These are phyloP conservation scores for Eriosoma lanigerum DNA, from an alignment of 1,140 invertebrate species.

Conservation along the genomic window DNA sequence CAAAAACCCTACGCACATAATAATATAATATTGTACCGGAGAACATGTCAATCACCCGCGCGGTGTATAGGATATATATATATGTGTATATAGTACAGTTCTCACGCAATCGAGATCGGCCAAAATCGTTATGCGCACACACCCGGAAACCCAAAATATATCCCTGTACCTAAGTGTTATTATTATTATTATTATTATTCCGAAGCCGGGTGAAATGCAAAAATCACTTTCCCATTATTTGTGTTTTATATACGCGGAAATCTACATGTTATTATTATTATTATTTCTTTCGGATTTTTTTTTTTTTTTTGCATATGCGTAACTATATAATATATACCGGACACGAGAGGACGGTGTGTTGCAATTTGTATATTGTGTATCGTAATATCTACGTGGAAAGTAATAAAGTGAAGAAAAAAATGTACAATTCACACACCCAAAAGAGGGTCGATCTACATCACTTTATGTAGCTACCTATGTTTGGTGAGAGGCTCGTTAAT, in stretches of 20 bases:
- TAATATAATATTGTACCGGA: background rate
- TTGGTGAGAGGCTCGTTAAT: constrained; percentile 17
- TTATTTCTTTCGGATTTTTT: background rate
- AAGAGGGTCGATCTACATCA: background rate
- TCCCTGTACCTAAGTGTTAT: background rate
- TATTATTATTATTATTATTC: constrained; percentile 2
- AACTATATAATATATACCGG: background rate
- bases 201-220: constrained; percentile 4
- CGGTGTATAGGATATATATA: no score
- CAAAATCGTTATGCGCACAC: background rate
- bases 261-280: constrained; percentile 24
- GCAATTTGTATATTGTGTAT: no score
- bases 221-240: constrained; percentile 39
- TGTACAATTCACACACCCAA: constrained; percentile 38
- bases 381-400: no score
- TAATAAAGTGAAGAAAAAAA: background rate
- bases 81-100: constrained; percentile 5
- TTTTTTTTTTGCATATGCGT: background rate
- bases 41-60: constrained; percentile 42
- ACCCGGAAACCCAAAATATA: constrained; percentile 32
- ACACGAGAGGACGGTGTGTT: background rate
- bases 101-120: constrained; percentile 47
- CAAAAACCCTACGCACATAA: constrained; percentile 5
- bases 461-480: background rate
- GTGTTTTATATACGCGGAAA: background rate